These are phyloP conservation scores for Drosophila albomicans DNA, from an alignment of 1,140 invertebrate genomes.

Conservation along the genomic window DNA sequence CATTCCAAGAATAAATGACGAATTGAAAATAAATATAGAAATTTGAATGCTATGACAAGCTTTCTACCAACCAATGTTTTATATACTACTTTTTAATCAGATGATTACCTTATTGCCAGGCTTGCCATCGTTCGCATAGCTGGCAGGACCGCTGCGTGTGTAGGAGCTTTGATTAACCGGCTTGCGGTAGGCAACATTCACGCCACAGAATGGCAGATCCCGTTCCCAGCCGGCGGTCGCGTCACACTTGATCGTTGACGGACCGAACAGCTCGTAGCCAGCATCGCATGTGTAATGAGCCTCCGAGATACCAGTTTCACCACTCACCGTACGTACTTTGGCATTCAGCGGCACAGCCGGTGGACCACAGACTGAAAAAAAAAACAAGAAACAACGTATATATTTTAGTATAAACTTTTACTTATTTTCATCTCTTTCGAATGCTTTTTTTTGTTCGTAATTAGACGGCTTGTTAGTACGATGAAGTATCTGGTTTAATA, in stretches of 20 bases:
- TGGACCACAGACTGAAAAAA: slow-evolving; percentile 88
- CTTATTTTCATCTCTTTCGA: no score
- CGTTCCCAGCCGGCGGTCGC: slow-evolving; percentile 90
- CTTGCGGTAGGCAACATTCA: slow-evolving; percentile 94
- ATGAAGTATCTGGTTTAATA: no score
- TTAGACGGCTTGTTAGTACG: no score
- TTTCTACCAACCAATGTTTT: no score
- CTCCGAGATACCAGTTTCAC: slow-evolving; percentile 78
- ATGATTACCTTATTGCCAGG: slow-evolving; percentile 86
- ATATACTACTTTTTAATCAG: background rate
- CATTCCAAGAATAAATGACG: no score
- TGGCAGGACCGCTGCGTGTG: slow-evolving; percentile 91
- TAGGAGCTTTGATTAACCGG: slow-evolving; percentile 95
- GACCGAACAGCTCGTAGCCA: slow-evolving; percentile 91
- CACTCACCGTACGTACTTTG: slow-evolving; percentile 86
- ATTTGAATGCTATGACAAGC: no score
- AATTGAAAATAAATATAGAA: background rate
- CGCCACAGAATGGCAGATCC: slow-evolving; percentile 94
- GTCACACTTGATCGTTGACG: slow-evolving; percentile 88
- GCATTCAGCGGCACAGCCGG: slow-evolving; percentile 94
- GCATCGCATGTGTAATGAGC: slow-evolving; percentile 93
- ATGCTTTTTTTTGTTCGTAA: no score
- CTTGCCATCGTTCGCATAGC: slow-evolving; percentile 94
- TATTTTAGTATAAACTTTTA: no score
- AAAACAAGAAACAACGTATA: slow-evolving; percentile 19